Evolutionary conservation across 1,140 invertebrate species (phyloP).

Genomic region (Adelges cooleyi): DNA sequence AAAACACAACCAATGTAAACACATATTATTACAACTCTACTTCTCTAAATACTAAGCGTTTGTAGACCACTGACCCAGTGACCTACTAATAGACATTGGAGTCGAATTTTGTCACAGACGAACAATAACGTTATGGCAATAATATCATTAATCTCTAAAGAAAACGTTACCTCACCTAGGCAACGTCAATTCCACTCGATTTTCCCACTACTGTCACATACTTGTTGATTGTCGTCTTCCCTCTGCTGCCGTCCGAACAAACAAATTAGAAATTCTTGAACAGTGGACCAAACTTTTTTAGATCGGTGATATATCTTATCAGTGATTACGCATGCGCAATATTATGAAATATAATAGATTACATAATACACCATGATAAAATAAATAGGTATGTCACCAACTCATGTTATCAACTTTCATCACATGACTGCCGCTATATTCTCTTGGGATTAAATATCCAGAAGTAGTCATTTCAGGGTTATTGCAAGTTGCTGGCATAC

Average conservation of each 20-base stretch:
- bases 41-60: not conserved
- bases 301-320: not conserved
- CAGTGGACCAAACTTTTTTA: conserved; percentile 4
- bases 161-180: conserved; percentile 12
- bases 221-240: conserved; percentile 7
- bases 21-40: not conserved
- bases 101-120: not conserved
- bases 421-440: too few relatives aligned
- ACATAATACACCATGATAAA: too few relatives aligned
- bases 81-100: conserved; percentile 22
- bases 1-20: conserved; percentile 11
- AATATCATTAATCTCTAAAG: not conserved
- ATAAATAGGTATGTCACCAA: too few relatives aligned
- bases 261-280: not conserved
- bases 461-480: too few relatives aligned
- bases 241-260: not conserved
- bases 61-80: conserved; percentile 14
- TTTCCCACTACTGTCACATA: conserved; percentile 28
- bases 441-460: too few relatives aligned
- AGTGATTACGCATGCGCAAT: too few relatives aligned
- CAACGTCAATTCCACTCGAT: not conserved
- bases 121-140: not conserved
- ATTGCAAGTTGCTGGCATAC: too few relatives aligned
- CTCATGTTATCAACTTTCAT: too few relatives aligned
- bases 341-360: too few relatives aligned